A percentile compares a stretch with the other conserved stretches of the same genome.
phyloP scores from a whole-genome alignment of 2,888 invertebrate species.

The Polylopha cassiicola region DNA sequence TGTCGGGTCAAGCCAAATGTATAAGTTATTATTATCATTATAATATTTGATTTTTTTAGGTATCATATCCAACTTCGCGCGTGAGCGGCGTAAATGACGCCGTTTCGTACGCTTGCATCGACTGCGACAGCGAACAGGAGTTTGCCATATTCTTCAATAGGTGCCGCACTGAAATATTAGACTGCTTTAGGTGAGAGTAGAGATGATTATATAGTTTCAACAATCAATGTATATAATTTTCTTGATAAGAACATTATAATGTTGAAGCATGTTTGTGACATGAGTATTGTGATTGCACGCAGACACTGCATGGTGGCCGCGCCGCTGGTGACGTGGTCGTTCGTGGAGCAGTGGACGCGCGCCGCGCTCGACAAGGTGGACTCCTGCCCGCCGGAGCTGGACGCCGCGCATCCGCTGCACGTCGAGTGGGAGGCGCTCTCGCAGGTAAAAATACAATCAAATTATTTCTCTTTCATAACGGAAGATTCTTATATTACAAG shows the following conservation, averaged over 20 bases:
- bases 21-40: too few relatives aligned
- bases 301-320: conserved; percentile 88
- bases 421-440: conserved; percentile 92
- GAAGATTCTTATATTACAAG: too few relatives aligned
- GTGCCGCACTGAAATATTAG: conserved; percentile 87
- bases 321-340: conserved; percentile 88
- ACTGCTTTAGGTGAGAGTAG: conserved; percentile 78
- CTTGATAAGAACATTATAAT: too few relatives aligned
- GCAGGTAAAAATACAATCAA: too few relatives aligned
- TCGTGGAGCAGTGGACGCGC: conserved; percentile 89
- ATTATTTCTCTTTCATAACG: too few relatives aligned
- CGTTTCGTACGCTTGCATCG: conserved; percentile 84
- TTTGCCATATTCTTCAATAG: conserved; percentile 90
- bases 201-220: too few relatives aligned
- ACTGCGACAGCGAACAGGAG: conserved; percentile 95
- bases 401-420: conserved; percentile 80
- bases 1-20: too few relatives aligned
- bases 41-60: too few relatives aligned
- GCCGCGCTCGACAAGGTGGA: conserved; percentile 83
- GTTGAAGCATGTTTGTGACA: too few relatives aligned
- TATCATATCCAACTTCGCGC: conserved; percentile 78
- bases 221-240: too few relatives aligned
- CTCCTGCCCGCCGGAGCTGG: conserved; percentile 54
- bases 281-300: conserved; percentile 2
- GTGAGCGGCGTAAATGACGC: conserved; percentile 69